Base-by-base conservation (phyloP, 2,113 vertebrate genomes). In the Nothobranchius furzeri region DNA sequence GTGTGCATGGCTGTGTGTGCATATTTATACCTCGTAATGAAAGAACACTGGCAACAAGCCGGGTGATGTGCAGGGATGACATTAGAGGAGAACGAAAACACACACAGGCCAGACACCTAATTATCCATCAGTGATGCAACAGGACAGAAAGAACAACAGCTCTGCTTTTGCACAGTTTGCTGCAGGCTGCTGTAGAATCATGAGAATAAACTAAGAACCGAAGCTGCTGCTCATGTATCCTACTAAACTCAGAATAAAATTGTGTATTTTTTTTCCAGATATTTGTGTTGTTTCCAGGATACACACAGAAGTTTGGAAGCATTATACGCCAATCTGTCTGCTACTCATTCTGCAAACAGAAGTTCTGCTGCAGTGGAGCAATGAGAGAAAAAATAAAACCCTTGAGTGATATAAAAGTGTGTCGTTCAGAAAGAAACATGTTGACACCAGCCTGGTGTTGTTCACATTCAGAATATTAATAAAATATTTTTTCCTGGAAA, bases 61-160 rank as follows among this genome's bases (percentile, higher is more conserved):
- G 57, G 17, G 36, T 48, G 53, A 54, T 66, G 64, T 36, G 50
- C 37, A 68, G 30, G 60, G 55, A 73, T 70, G 64, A 80, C 61
- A 85, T 83, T 60, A 69, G 67, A 72, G 60, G 37, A 64, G 55
- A 64, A 46, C 25, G 8, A 71, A 63, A 65, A 76, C 72, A 78
- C 70, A 76, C 43, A 74, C 42, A 63, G 48, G 30, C 60, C 42
- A 60, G 52, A 24, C 4, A n/a, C 68, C 68, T 78, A 89, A 91
- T 88, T 88, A 89, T 82, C 76, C 66, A 76, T 76, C 67, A 71
- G 48, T 8, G 9, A 85, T 78, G 65, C 52, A 63, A 76, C 60
- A 67, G 37, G 35, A 76, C 60, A 49, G 64, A 76, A 60, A 54
- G 55, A 73, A 70, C 56, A 69, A 60, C 14, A 30, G 0, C 36